These are phyloP conservation scores for Apomyelois bistriatella DNA, from an alignment of 2,888 invertebrate species.

Conservation along the genomic window DNA sequence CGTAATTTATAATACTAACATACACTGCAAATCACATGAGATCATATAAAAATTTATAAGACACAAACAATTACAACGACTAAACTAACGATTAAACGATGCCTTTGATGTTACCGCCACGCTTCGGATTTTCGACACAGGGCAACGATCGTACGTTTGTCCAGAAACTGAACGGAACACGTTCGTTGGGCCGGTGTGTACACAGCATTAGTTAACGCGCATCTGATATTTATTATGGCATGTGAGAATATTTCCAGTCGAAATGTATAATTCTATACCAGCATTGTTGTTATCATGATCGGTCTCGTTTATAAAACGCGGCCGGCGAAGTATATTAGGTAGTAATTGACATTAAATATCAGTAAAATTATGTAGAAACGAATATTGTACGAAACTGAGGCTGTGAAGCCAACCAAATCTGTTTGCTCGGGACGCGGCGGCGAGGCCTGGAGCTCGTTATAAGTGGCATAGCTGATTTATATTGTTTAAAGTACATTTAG, in stretches of 20 bases:
- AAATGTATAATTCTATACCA: constrained; percentile 23
- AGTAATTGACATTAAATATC: constrained; percentile 40
- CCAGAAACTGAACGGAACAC: no score
- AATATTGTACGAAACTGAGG: constrained; percentile 54
- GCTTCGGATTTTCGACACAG: no score
- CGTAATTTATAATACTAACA: no score
- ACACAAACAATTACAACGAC: no score
- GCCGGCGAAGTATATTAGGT: constrained; percentile 31
- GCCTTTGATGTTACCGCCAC: no score
- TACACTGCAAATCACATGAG: no score
- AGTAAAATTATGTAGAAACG: constrained; percentile 55
- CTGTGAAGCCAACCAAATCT: constrained; percentile 69
- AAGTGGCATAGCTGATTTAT: background rate
- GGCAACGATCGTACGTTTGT: no score
- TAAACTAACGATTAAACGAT: no score
- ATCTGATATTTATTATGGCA: constrained; percentile 24
- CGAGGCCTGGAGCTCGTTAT: constrained; percentile 21
- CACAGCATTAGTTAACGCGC: constrained; percentile 17
- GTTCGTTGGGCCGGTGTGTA: no score
- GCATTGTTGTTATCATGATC: constrained; percentile 23
- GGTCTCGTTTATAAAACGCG: constrained; percentile 33
- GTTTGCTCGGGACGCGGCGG: constrained; percentile 43
- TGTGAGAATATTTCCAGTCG: constrained; percentile 24
- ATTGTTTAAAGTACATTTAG: background rate
- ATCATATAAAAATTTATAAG: no score